These are phyloP conservation scores for Myocastor coypus DNA, from an alignment of 2,113 vertebrate species.

Conservation along the genomic window DNA sequence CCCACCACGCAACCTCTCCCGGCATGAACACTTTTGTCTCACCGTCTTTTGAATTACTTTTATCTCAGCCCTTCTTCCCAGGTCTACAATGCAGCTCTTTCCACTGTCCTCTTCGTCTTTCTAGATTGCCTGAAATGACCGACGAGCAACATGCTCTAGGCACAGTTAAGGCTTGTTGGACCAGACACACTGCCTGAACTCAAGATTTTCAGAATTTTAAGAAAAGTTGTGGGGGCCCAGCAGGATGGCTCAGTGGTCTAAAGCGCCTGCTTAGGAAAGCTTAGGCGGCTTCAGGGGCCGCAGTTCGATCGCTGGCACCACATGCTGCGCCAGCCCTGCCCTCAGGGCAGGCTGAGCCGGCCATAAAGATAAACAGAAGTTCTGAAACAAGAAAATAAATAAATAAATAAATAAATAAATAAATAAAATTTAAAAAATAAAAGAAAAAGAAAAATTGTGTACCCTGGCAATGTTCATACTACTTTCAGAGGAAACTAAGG, in stretches of 20 bases:
- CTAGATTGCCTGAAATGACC: neutral
- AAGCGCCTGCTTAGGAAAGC: too few species aligned
- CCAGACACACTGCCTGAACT: neutral
- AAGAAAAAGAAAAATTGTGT: neutral
- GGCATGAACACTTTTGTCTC: neutral
- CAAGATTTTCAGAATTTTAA: neutral
- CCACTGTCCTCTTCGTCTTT: neutral
- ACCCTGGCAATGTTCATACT: neutral
- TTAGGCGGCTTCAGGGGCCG: too few species aligned
- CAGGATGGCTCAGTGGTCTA: too few species aligned
- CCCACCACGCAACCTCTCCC: neutral
- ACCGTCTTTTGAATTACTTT: neutral
- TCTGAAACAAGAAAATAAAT: too few species aligned
- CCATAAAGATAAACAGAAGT: too few species aligned
- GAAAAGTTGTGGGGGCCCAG: too few species aligned
- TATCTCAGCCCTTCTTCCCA: neutral
- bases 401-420: too few species aligned
- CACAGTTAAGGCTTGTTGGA: neutral
- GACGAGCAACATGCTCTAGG: neutral
- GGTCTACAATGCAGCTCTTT: too few species aligned
- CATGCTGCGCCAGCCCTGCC: too few species aligned
- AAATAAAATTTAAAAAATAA: too few species aligned
- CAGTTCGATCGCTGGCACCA: too few species aligned
- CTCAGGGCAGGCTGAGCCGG: too few species aligned
- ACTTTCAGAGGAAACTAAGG: neutral